Conservation (phyloP, 2,113 vertebrate species). For the Pyrgilauda ruficollis region DNA sequence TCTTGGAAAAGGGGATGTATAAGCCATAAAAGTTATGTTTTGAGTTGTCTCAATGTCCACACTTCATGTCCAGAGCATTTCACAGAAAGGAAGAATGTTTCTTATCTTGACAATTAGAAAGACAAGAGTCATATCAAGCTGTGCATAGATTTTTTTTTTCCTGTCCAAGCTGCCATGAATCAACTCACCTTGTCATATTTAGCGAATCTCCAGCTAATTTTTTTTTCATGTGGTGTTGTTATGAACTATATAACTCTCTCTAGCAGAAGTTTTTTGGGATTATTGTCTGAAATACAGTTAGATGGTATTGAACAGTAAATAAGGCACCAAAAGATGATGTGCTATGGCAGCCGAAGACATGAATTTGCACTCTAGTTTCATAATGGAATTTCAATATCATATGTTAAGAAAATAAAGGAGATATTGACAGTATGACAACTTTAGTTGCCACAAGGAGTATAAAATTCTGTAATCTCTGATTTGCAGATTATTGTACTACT, state of each 20-base stretch:
- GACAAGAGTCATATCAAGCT: background rate
- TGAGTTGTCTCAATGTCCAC: background rate
- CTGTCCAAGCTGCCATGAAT: background rate
- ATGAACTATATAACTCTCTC: background rate
- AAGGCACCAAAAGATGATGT: background rate
- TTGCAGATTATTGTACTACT: background rate
- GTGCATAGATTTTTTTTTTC: background rate
- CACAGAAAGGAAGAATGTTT: background rate
- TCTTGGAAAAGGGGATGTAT: background rate
- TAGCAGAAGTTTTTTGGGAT: background rate
- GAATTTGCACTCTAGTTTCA: background rate
- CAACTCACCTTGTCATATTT: background rate
- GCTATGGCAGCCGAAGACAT: background rate
- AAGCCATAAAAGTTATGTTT: background rate
- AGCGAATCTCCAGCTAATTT: background rate
- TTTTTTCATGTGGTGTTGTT: background rate
- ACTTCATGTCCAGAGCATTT: background rate
- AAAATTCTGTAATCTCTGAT: background rate
- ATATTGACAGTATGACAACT: background rate
- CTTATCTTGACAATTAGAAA: background rate
- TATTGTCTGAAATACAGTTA: background rate
- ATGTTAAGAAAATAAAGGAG: background rate
- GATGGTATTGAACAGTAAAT: background rate
- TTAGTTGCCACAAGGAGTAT: background rate
- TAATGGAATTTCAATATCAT: background rate